Evolutionary conservation across 2,113 vertebrate species (phyloP).

Genomic region (Brachypodius melanocephalos): DNA sequence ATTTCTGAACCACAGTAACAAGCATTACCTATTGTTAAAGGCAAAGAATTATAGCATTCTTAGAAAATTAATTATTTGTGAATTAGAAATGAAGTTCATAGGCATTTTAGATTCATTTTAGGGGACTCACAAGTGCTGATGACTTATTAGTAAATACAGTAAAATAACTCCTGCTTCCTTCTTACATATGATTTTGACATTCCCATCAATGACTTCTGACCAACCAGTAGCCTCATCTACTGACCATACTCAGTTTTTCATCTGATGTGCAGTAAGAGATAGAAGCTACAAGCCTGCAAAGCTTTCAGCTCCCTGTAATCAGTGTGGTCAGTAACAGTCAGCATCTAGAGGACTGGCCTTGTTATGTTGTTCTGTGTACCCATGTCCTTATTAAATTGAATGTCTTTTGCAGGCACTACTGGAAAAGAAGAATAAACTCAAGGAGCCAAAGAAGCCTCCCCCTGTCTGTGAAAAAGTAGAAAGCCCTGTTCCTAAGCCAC

Average conservation of each 20-base stretch:
- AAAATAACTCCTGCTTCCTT: not conserved
- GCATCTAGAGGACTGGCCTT: not conserved
- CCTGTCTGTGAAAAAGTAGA: slow-evolving; percentile 74
- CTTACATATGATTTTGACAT: not conserved
- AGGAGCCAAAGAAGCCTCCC: slow-evolving; percentile 62
- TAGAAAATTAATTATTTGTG: not conserved
- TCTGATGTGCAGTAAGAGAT: not conserved
- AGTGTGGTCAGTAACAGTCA: not conserved
- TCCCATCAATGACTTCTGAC: not conserved
- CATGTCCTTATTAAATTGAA: not conserved
- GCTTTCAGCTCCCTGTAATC: not conserved
- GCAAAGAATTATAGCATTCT: not conserved
- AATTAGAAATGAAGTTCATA: not conserved
- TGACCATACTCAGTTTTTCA: not conserved
- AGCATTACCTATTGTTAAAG: not conserved
- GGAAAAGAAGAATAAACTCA: slow-evolving; percentile 65
- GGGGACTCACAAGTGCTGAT: not conserved
- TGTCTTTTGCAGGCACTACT: slow-evolving; percentile 73
- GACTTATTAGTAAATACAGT: not conserved
- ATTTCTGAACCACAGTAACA: not conserved
- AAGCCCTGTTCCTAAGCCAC: slow-evolving; percentile 73
- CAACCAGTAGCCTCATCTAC: not conserved
- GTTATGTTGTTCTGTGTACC: not conserved
- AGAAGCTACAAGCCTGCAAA: not conserved
- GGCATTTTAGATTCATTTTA: not conserved